Base-by-base conservation (phyloP, 1,140 invertebrate genomes). In the Armadillidium nasatum region DNA sequence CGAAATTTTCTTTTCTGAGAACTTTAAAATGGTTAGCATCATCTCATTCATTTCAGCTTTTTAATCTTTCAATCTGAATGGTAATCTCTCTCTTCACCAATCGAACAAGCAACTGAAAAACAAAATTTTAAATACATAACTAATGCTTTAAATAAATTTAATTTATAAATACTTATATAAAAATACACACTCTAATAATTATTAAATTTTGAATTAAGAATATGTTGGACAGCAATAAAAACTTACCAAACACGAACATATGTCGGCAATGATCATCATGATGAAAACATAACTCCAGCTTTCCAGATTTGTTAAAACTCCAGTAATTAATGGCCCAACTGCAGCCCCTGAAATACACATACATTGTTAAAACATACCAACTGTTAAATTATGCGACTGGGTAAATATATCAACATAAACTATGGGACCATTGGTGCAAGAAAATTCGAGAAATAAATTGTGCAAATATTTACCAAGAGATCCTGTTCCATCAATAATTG, bases 401-500 rank as follows among this genome's bases (percentile, higher is more conserved):
- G n/a, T n/a, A n/a, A n/a, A n/a, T n/a, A n/a, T n/a, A n/a, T n/a
- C n/a, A n/a, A n/a, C n/a, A n/a, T n/a, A n/a, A n/a, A n/a, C n/a
- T n/a, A n/a, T n/a, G n/a, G n/a, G n/a, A n/a, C n/a, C n/a, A n/a
- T n/a, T n/a, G n/a, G n/a, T n/a, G n/a, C n/a, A n/a, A n/a, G n/a
- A n/a, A n/a, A n/a, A n/a, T n/a, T n/a, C n/a, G n/a, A n/a, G n/a
- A n/a, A n/a, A n/a, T n/a, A n/a, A n/a, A n/a, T n/a, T n/a, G n/a
- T n/a, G n/a, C n/a, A n/a, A 21, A 33, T 46, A 60, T 50, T 78
- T n/a, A 80, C 79, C 79, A 72, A 81, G 73, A 43, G 79, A 81
- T 21, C 79, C 79, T 13, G 95, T 98, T 46, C 96, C 96, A 86
- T 98, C 96, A 74, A 98, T 97, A 81, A 98, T 97, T 10, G 96